Evolutionary conservation across 2,113 vertebrate genomes (phyloP).

Genomic region (Craseonycteris thonglongyai): DNA sequence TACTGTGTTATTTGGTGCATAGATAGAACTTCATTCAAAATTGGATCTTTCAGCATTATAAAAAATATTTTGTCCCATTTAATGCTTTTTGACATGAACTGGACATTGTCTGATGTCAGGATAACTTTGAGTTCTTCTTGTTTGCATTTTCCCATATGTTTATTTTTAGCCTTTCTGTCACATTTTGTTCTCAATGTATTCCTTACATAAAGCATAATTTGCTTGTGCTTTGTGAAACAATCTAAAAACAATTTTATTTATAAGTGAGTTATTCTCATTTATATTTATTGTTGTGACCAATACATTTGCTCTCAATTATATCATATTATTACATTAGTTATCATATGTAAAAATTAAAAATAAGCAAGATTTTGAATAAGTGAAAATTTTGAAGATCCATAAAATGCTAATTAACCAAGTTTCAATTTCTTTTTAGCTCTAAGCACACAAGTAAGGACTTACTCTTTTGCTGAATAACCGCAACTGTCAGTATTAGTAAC

Average conservation of each 20-base stretch:
- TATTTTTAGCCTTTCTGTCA: background rate
- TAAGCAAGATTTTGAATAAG: background rate
- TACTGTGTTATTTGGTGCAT: background rate
- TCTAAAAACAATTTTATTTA: background rate
- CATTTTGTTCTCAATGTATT: background rate
- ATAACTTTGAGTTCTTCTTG: background rate
- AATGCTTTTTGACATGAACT: background rate
- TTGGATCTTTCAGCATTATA: background rate
- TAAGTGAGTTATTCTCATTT: background rate
- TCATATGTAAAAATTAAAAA: background rate
- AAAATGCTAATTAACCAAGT: background rate
- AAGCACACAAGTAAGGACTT: background rate
- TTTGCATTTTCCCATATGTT: background rate
- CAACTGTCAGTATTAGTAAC: background rate
- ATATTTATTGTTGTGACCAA: background rate
- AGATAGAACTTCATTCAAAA: conserved; percentile 5
- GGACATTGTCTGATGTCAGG: background rate
- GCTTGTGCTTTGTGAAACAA: background rate
- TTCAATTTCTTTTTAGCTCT: background rate
- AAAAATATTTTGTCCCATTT: background rate
- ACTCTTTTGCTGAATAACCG: background rate
- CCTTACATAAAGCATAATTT: background rate
- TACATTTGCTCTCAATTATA: background rate
- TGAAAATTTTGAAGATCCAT: background rate
- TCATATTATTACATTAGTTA: background rate